These are phyloP conservation scores for Dendrolimus kikuchii DNA, from an alignment of 1,140 invertebrate species.

Conservation along the genomic window DNA sequence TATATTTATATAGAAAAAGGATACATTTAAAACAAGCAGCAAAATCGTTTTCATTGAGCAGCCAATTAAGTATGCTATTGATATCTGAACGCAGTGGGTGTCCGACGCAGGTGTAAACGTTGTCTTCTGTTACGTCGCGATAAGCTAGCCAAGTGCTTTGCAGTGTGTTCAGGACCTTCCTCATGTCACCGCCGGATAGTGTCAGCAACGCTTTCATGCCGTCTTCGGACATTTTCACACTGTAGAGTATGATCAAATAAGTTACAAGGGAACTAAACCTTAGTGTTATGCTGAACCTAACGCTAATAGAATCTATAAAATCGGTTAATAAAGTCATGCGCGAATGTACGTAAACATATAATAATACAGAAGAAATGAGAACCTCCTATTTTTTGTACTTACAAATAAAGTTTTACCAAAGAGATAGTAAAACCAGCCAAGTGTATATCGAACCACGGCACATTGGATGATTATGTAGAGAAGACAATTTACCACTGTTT, in stretches of 20 bases:
- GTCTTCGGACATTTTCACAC: constrained; percentile 89
- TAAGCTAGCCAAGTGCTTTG: constrained; percentile 94
- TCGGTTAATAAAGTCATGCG: too few relatives aligned
- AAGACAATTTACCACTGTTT: too few relatives aligned
- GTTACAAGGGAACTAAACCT: too few relatives aligned
- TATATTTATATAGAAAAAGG: constrained; percentile 55
- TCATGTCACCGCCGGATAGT: constrained; percentile 97
- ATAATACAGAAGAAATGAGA: too few relatives aligned
- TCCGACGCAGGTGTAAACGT: constrained; percentile 97
- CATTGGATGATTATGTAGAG: too few relatives aligned
- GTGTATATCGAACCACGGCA: too few relatives aligned
- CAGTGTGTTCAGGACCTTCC: constrained; percentile 96
- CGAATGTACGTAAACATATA: too few relatives aligned
- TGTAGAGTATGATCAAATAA: constrained; percentile 42
- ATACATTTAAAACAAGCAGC: constrained; percentile 88
- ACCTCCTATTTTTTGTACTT: too few relatives aligned
- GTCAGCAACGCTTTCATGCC: constrained; percentile 93
- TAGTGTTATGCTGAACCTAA: too few relatives aligned
- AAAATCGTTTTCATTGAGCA: constrained; percentile 90
- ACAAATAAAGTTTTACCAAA: too few relatives aligned
- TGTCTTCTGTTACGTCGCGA: constrained; percentile 89
- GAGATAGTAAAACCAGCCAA: too few relatives aligned
- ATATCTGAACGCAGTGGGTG: constrained; percentile 95
- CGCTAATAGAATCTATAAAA: too few relatives aligned
- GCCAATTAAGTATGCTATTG: constrained; percentile 89